Base-by-base conservation (phyloP, 2,113 vertebrate species). In the Petromus typicus region DNA sequence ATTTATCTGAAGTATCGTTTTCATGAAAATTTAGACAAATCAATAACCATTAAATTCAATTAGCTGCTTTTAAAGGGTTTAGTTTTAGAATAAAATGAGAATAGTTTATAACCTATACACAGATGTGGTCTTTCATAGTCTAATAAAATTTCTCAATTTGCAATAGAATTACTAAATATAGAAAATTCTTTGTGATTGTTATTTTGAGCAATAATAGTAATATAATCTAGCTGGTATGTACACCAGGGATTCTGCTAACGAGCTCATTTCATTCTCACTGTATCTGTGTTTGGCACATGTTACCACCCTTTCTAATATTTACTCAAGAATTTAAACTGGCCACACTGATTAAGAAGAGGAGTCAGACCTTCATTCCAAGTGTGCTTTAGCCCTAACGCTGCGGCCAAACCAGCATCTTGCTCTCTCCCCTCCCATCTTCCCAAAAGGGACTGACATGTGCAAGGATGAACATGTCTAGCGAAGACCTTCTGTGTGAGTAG, bases 1-100 rank as follows among this genome's bases (percentile, higher is more conserved):
- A 84, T 69, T 92, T 85, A 92, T 66, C 66, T 93, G 56, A 96
- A 43, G 12, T 86, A 83, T 71, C 27, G 92, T 87, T 93, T 91
- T 69, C 78, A 93, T 22, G 11, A 93, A 93, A 82, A 90, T n/a
- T 17, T 90, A 48, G 48, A 90, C 30, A 71, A 96, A 94, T 81
- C 67, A 86, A 93, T 57, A 89, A 86, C 80, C 25, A 89, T 86
- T 63, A 79, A 91, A 69, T 7, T 88, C 71, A 91, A 87, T 86
- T 78, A 94, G 63, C 14, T 90, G 11, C n/a, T 82, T 63, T 95
- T 71, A 73, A 90, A 73, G 4, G n/a, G 45, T 63, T 90, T 75
- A 75, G 63, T 67, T 93, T 59, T 87, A 93, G 87, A 82, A 51
- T 85, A 75, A 82, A 59, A 54, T 61, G 22, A 94, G 94, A 82